Evolutionary conservation across 1,140 invertebrate genomes (phyloP).

Genomic region (Microplitis mediator): DNA sequence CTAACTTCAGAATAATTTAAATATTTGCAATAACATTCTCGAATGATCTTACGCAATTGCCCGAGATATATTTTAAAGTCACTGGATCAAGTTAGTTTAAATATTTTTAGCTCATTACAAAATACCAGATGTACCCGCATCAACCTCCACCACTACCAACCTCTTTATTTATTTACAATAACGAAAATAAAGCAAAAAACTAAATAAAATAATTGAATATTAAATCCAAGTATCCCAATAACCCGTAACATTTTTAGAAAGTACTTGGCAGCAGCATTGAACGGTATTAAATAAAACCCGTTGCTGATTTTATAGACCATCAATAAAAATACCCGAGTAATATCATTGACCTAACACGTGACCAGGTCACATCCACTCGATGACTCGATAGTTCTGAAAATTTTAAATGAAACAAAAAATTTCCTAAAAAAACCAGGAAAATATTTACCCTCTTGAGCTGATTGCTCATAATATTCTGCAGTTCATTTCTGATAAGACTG

Average conservation of each 20-base stretch:
- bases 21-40: background rate
- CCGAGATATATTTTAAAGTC: slow-evolving; percentile 42
- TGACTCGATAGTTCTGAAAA: background rate
- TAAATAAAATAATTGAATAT: background rate
- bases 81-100: slow-evolving; percentile 46
- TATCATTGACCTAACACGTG: no score
- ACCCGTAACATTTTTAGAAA: no score
- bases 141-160: background rate
- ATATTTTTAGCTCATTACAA: slow-evolving; percentile 53
- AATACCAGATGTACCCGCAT: slow-evolving; percentile 14
- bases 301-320: no score
- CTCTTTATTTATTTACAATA: slow-evolving; percentile 4
- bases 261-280: no score
- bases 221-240: background rate
- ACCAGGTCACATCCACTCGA: no score
- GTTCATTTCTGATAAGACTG: slow-evolving; percentile 93
- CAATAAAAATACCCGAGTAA: no score
- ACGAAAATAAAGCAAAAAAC: background rate
- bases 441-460: slow-evolving; percentile 93
- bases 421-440: background rate
- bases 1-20: no score
- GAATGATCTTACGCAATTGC: slow-evolving; percentile 43
- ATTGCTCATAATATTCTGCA: slow-evolving; percentile 96
- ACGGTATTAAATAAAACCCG: no score
- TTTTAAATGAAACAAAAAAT: background rate